Conservation (phyloP, 2,797 vertebrate genomes). For the Coranthus polyacanthus region DNA sequence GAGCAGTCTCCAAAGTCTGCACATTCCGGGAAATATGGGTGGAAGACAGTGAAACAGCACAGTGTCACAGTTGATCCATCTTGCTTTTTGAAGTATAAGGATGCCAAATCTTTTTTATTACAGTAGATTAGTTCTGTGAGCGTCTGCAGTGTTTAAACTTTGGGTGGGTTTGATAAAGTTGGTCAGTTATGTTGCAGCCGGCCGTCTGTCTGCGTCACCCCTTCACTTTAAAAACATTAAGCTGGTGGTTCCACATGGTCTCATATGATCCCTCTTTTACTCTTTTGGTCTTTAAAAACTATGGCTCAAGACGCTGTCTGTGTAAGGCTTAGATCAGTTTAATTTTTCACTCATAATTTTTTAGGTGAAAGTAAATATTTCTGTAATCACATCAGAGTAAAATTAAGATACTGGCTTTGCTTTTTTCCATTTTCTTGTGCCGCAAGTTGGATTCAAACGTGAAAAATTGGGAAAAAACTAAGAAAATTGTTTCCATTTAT, state of each 20-base stretch:
- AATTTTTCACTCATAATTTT: not conserved
- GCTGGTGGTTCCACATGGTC: conserved; percentile 6
- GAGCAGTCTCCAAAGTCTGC: conserved; percentile 52
- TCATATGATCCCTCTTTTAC: not conserved
- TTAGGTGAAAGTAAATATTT: conserved; percentile 5
- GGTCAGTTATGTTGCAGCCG: conserved; percentile 41
- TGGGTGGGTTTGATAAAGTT: conserved; percentile 56
- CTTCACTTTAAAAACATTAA: conserved; percentile 32
- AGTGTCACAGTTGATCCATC: conserved; percentile 61
- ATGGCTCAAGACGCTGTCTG: not conserved
- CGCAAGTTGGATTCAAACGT: conserved; percentile 3
- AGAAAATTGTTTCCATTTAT: not conserved
- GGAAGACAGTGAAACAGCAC: conserved; percentile 53
- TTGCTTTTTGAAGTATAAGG: conserved; percentile 35
- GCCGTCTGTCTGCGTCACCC: conserved; percentile 49
- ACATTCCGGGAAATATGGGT: conserved; percentile 64
- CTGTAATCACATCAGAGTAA: not conserved
- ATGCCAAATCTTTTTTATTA: conserved; percentile 54
- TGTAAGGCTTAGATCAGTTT: not conserved
- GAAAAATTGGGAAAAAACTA: not conserved
- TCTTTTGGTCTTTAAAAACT: not conserved
- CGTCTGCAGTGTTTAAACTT: conserved; percentile 49
- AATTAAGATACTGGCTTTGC: not conserved
- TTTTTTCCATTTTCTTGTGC: not conserved
- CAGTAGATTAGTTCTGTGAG: conserved; percentile 34